Conservation (phyloP, 2,113 vertebrate genomes). For the Orycteropus afer region DNA sequence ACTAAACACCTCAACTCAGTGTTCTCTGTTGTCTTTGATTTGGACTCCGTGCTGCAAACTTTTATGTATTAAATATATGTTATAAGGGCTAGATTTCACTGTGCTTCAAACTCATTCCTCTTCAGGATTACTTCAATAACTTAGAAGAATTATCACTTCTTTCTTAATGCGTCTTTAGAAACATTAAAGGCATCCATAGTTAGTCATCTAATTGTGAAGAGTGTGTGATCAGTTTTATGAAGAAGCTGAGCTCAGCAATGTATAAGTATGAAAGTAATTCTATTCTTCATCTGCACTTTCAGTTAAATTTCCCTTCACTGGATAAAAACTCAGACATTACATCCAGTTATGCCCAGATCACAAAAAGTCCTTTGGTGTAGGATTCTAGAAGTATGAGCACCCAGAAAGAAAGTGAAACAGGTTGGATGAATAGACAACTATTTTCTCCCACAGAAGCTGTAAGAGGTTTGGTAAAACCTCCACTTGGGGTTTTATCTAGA, state of each 20-base stretch:
- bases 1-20: not conserved
- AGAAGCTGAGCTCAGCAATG: not conserved
- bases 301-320: not conserved
- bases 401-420: not conserved
- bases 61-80: not conserved
- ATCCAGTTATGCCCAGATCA: not conserved
- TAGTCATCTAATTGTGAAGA: not conserved
- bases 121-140: not conserved
- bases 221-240: not conserved
- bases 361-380: conserved; percentile 22
- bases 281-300: not conserved
- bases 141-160: not conserved
- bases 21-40: not conserved
- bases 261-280: not conserved
- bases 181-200: not conserved
- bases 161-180: conserved; percentile 16
- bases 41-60: not conserved
- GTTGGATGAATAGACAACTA: not conserved
- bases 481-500: not conserved
- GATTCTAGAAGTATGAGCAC: not conserved
- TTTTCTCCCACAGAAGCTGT: not conserved
- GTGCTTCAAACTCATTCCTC: not conserved
- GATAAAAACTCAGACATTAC: not conserved
- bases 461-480: not conserved
- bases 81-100: not conserved